Conservation (phyloP, 53 echinoderm and acorn worm species). For the Paracentrotus lividus region DNA sequence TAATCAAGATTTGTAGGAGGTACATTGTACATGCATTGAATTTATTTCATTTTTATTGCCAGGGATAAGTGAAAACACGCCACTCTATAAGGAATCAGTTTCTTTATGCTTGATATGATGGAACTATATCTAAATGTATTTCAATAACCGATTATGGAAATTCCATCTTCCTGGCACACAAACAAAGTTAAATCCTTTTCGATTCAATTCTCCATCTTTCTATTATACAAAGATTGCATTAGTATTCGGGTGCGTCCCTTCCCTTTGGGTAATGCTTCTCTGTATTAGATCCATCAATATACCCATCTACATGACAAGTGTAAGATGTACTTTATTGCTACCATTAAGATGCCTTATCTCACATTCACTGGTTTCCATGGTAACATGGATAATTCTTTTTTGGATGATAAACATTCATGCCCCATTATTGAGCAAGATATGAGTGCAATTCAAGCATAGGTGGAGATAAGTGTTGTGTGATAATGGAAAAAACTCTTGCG, state of each 20-base stretch:
- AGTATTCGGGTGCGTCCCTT: not conserved
- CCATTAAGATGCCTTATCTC: not conserved
- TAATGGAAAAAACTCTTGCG: not conserved
- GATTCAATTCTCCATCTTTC: not conserved
- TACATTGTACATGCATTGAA: no score
- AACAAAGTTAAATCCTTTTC: not conserved
- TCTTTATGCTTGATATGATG: not conserved
- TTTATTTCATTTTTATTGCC: no score
- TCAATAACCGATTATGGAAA: not conserved
- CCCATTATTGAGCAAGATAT: not conserved
- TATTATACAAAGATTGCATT: not conserved
- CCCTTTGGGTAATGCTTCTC: not conserved
- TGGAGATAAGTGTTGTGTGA: constrained; percentile 1
- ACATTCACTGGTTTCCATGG: constrained; percentile 31
- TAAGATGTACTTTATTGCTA: not conserved
- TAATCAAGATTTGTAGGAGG: no score
- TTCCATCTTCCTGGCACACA: not conserved
- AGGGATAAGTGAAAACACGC: not conserved
- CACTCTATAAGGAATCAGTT: not conserved
- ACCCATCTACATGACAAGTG: not conserved
- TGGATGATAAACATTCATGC: not conserved
- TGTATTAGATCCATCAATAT: not conserved
- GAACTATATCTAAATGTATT: not conserved
- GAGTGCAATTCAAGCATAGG: not conserved
- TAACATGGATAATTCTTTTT: not conserved